Evolutionary conservation across 2,797 vertebrate species (phyloP), one percentile per base, ranked within the genome.

Genomic region (Characodon lateralis): DNA sequence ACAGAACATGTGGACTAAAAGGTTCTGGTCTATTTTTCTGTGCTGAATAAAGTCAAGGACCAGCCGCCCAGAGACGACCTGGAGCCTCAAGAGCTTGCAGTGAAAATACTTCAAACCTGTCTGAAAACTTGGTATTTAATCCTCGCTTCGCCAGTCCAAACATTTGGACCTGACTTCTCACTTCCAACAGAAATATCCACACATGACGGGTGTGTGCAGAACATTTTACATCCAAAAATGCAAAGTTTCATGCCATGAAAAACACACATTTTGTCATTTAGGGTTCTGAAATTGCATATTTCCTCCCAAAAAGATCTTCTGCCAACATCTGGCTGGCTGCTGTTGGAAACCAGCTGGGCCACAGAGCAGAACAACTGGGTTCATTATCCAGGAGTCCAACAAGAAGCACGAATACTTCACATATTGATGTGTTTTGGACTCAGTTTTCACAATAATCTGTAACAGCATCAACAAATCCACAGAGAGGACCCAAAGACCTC

Each of bases 311-410:
- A 70, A 46, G 59, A 53, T 63, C 10, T n/a, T 0, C 16, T 50
- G 63, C 26, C 59, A 78, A 82, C 76, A 82, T 74, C 66, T 82
- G 80, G 76, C 59, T n/a, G 59, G 58, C 41, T n/a, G 78, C 51
- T 61, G 65, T 5, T 55, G 48, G 48, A 22, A 10, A 35, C 39
- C 74, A 69, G 39, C 79, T 76, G 70, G 43, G 18, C 65, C 69
- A 12, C 73, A 72, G 13, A 71, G 26, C 1, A 41, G 43, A 65
- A 50, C 46, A 18, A 24, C 46, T 9, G 58, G 14, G 7, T 50
- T 24, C 6, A 61, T 22, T 4, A 5, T 18, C 1, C 24, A 5
- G 1, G 35, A 63, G 35, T 41, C 22, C 63, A 61, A 10, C 3
- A 6, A 46, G 43, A 35, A 35, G 31, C 31, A 58, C 24, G n/a